Conservation (phyloP, 2,888 invertebrate genomes). For the Monoplex corrugatus region DNA sequence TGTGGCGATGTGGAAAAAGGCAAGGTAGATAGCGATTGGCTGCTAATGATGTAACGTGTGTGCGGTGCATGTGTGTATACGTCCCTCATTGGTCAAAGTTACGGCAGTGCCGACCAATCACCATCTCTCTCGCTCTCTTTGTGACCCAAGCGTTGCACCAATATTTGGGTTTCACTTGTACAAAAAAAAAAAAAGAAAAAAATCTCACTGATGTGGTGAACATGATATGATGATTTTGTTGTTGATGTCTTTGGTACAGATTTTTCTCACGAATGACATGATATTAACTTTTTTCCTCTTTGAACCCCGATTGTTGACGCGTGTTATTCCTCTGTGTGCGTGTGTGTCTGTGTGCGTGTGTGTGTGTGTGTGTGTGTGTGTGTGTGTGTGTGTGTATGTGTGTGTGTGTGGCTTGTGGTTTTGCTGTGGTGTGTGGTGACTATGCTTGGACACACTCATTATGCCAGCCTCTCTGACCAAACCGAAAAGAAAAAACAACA, state of each 20-base stretch:
- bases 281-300: not conserved
- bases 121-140: not conserved
- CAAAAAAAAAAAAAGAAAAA: not conserved
- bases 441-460: too few species aligned
- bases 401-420: too few species aligned
- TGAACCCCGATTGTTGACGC: too few species aligned
- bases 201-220: not conserved
- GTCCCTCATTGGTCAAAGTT: not conserved
- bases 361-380: too few species aligned
- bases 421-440: too few species aligned
- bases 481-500: too few species aligned
- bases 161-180: conserved; percentile 30
- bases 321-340: too few species aligned
- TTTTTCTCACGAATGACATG: not conserved
- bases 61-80: conserved; percentile 9
- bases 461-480: too few species aligned
- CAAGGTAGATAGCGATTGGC: too few species aligned
- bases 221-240: not conserved
- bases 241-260: conserved; percentile 28
- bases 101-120: conserved; percentile 43
- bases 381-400: too few species aligned
- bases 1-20: too few species aligned
- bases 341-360: too few species aligned
- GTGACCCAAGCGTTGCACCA: not conserved
- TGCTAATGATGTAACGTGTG: not conserved